phyloP scores from a whole-genome alignment of 2,113 vertebrate species.

The Neogale vison region DNA sequence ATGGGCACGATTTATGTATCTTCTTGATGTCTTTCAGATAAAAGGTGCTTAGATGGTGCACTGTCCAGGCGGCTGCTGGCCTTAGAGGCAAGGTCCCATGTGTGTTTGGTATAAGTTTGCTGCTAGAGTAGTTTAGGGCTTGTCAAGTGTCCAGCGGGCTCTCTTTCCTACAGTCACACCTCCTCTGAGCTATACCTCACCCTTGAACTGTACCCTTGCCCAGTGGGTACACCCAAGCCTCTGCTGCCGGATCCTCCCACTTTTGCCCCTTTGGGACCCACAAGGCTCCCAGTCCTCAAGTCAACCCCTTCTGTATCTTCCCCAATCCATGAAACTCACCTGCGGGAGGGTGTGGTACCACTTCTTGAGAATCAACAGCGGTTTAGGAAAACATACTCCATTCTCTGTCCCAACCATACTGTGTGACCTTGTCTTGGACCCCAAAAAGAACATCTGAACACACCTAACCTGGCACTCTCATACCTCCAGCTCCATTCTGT shows the following conservation, averaged over 20 bases:
- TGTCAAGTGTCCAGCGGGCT: background rate
- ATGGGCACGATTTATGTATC: background rate
- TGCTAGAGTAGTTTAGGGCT: background rate
- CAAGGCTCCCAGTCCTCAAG: background rate
- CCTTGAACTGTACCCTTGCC: accelerated
- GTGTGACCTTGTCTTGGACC: background rate
- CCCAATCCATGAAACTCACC: background rate
- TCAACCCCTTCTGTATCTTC: background rate
- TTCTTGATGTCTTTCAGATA: background rate
- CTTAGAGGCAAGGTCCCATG: background rate
- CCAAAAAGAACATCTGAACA: background rate
- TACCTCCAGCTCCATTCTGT: background rate
- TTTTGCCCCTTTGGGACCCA: background rate
- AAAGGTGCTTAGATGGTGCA: background rate
- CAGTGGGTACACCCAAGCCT: background rate
- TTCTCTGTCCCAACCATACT: background rate
- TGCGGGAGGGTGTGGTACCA: background rate
- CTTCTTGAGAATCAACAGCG: background rate
- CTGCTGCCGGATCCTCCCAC: background rate
- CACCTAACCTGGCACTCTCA: too few relatives aligned
- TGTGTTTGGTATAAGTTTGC: background rate
- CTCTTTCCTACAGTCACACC: background rate
- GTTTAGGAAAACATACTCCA: background rate
- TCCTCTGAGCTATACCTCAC: background rate
- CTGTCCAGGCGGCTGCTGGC: background rate